Conservation (phyloP, 2,113 vertebrate genomes). For the Bos indicus region DNA sequence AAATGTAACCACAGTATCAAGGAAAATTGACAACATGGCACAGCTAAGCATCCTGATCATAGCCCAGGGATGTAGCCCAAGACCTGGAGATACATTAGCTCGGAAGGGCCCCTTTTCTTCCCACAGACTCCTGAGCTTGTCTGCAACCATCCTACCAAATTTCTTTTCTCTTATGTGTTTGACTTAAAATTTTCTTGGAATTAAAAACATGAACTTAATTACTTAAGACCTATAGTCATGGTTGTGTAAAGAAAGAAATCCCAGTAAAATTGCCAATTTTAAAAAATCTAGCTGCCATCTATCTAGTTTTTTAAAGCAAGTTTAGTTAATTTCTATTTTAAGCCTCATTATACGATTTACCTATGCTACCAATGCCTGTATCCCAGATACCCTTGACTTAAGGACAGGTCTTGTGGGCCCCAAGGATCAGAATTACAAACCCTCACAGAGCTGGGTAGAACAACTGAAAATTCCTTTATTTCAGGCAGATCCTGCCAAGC, state of each 20-base stretch:
- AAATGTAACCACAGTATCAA: not conserved
- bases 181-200: conserved; percentile 1
- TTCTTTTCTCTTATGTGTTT: not conserved
- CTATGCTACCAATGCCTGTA: not conserved
- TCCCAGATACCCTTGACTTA: not conserved
- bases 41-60: not conserved
- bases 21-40: not conserved
- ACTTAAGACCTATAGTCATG: not conserved
- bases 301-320: not conserved
- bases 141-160: not conserved
- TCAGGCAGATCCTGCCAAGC: not conserved
- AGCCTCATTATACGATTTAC: not conserved
- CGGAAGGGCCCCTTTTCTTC: not conserved
- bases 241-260: not conserved
- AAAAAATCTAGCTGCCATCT: not conserved
- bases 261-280: not conserved
- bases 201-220: not conserved
- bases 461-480: not conserved
- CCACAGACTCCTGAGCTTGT: not conserved
- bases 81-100: not conserved
- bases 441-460: not conserved
- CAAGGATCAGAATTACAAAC: accelerated
- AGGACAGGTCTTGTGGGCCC: not conserved
- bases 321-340: not conserved
- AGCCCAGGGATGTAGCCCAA: not conserved